Conservation (phyloP, 1,140 invertebrate species). For the Chrysomallon squamiferum region DNA sequence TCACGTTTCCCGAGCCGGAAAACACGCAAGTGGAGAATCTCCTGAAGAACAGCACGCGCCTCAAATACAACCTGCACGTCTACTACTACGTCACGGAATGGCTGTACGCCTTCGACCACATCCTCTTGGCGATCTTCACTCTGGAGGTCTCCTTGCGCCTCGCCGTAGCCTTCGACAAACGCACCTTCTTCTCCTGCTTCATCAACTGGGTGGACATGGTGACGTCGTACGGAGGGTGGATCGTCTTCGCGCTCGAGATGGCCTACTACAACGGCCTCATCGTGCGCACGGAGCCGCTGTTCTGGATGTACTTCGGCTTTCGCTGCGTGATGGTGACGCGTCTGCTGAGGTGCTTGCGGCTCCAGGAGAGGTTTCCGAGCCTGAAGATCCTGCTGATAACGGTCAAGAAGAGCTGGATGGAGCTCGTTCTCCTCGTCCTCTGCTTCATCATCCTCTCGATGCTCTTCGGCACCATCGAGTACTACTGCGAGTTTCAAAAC, state of each 20-base stretch:
- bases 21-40: too few relatives aligned
- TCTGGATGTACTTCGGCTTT: not conserved
- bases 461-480: slow-evolving; percentile 96
- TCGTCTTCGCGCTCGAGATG: not conserved
- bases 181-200: not conserved
- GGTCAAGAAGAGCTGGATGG: slow-evolving; percentile 58
- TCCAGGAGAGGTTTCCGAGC: not conserved
- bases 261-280: not conserved
- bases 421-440: slow-evolving; percentile 95
- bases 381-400: slow-evolving; percentile 1
- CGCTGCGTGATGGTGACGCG: not conserved
- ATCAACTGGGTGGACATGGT: slow-evolving; percentile 6
- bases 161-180: not conserved
- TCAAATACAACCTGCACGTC: too few relatives aligned
- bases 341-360: not conserved
- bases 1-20: too few relatives aligned
- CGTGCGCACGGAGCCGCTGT: not conserved
- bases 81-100: too few relatives aligned
- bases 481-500: slow-evolving; percentile 60
- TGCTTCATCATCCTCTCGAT: slow-evolving; percentile 96
- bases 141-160: not conserved
- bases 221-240: not conserved
- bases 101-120: not conserved
- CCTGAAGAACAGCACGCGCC: too few relatives aligned
- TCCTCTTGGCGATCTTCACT: not conserved